Evolutionary conservation across 2,797 vertebrate species (phyloP).

Genomic region (Lagorchestes hirsutus): DNA sequence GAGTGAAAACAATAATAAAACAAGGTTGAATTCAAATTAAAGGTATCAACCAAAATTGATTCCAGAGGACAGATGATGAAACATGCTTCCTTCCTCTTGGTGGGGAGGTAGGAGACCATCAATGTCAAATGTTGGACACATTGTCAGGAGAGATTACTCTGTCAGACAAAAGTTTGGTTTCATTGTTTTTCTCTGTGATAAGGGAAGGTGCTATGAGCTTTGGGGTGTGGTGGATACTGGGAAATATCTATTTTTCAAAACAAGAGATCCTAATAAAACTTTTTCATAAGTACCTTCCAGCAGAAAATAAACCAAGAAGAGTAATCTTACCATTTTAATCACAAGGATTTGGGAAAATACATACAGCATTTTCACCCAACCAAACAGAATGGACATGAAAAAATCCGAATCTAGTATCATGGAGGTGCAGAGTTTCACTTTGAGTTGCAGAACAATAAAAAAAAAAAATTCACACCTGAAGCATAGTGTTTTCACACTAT

Average conservation of each 20-base stretch:
- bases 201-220: neutral
- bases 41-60: neutral
- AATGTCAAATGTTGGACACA: neutral
- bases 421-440: constrained; percentile 64
- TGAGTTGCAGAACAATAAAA: constrained; percentile 57
- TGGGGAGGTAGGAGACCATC: neutral
- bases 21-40: neutral
- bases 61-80: neutral
- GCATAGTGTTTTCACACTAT: constrained; percentile 41
- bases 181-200: neutral
- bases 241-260: neutral
- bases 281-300: constrained; percentile 36
- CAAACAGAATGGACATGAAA: constrained; percentile 58
- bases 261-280: neutral
- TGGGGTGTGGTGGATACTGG: neutral
- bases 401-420: neutral
- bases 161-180: neutral
- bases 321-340: constrained; percentile 65
- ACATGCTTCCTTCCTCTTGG: neutral
- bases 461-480: constrained; percentile 51
- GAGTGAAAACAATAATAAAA: neutral
- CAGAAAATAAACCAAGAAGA: constrained; percentile 68
- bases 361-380: neutral
- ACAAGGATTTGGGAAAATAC: constrained; percentile 51
- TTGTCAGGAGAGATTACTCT: neutral